Evolutionary conservation across 2,797 vertebrate species (phyloP).

Genomic region (Vespertilio murinus): DNA sequence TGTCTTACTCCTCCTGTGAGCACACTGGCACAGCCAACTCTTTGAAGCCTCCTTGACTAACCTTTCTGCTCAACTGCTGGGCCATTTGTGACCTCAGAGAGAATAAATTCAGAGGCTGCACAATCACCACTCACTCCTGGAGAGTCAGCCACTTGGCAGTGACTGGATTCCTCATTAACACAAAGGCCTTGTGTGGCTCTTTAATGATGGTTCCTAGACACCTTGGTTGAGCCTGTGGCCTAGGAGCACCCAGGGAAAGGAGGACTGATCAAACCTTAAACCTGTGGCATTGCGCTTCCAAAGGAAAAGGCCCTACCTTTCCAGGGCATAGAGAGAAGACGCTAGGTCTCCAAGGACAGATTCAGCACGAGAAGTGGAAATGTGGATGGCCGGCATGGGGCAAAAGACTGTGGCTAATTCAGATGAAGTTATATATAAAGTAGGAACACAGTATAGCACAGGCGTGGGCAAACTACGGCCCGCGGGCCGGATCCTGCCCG

Average conservation of each 20-base stretch:
- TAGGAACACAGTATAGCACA: background rate
- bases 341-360: background rate
- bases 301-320: background rate
- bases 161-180: background rate
- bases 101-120: constrained; percentile 6
- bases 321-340: background rate
- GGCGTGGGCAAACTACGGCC: no score
- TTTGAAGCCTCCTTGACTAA: background rate
- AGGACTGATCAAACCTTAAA: background rate
- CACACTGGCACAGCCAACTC: background rate
- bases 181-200: background rate
- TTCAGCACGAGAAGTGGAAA: background rate
- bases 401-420: background rate
- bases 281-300: background rate
- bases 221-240: background rate
- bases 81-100: background rate
- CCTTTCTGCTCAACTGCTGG: background rate
- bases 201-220: background rate
- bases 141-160: background rate
- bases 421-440: background rate
- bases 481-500: no score
- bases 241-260: background rate
- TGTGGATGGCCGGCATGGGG: no score
- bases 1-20: background rate
- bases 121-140: background rate